Percentiles rank a stretch among this genome's conserved stretches.
These are phyloP conservation scores for Thera obeliscata DNA, from an alignment of 2,888 invertebrate species.

Conservation along the genomic window DNA sequence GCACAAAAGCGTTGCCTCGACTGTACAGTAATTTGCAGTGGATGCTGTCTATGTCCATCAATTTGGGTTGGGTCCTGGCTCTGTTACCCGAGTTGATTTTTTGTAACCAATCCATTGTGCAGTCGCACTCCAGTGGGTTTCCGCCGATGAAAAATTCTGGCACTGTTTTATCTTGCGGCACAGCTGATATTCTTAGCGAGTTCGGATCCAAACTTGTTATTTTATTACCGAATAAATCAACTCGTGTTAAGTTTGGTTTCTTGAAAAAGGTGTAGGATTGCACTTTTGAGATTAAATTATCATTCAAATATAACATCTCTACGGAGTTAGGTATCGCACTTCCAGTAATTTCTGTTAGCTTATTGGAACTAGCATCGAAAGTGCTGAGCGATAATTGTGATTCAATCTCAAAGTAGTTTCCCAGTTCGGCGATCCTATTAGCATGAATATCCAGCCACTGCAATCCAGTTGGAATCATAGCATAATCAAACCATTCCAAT, in stretches of 20 bases:
- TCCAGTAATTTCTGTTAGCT: conserved; percentile 91
- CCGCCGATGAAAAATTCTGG: conserved; percentile 94
- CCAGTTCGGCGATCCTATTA: conserved; percentile 92
- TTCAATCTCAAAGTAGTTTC: conserved; percentile 94
- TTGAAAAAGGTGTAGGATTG: conserved; percentile 95
- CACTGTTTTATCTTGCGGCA: conserved; percentile 88
- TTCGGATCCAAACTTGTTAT: conserved; percentile 90
- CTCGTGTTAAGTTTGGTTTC: conserved; percentile 92
- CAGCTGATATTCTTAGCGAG: conserved; percentile 89
- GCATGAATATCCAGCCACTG: conserved; percentile 94
- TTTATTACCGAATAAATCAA: conserved; percentile 92
- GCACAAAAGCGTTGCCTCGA: conserved; percentile 89
- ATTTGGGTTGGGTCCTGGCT: conserved; percentile 90
- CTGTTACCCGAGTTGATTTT: conserved; percentile 90
- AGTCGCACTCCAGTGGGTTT: conserved; percentile 95
- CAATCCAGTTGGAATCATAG: conserved; percentile 92
- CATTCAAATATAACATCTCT: conserved; percentile 90
- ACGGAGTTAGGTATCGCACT: conserved; percentile 93
- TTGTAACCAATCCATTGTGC: conserved; percentile 96
- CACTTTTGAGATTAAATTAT: conserved; percentile 92
- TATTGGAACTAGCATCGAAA: conserved; percentile 93
- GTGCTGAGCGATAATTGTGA: conserved; percentile 90
- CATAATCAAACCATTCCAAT: conserved; percentile 93
- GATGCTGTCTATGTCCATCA: conserved; percentile 93
- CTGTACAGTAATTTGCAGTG: conserved; percentile 92